Percentiles rank a stretch among this genome's conserved stretches.
Conservation (phyloP, 2,113 vertebrate species). For the Dendropsophus ebraccatus region DNA sequence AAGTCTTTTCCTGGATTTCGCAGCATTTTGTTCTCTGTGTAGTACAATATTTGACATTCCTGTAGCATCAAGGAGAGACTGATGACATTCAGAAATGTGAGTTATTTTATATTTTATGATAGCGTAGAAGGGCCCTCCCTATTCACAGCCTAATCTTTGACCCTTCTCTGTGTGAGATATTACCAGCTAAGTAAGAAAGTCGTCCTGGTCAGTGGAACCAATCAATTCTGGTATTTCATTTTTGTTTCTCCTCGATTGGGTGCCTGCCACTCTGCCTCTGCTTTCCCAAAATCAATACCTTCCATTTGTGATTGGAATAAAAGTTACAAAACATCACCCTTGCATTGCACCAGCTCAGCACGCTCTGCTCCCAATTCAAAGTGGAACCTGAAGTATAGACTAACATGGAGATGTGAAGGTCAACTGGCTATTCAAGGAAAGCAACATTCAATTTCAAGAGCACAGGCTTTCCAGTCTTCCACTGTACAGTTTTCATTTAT, state of each 20-base stretch:
- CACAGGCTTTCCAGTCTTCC: not conserved
- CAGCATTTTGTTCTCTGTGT: constrained; percentile 23
- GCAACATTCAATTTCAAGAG: constrained; percentile 21
- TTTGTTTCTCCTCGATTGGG: constrained; percentile 81
- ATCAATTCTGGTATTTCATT: constrained; percentile 92
- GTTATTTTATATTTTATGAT: constrained; percentile 68
- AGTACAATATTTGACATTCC: constrained; percentile 37
- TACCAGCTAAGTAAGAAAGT: constrained; percentile 79
- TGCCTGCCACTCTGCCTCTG: constrained; percentile 76
- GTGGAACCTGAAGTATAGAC: not conserved
- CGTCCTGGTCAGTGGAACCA: constrained; percentile 79
- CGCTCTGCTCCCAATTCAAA: not conserved
- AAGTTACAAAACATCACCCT: constrained; percentile 71
- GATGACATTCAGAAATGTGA: constrained; percentile 61
- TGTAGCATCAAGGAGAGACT: constrained; percentile 39
- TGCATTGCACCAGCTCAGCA: constrained; percentile 19
- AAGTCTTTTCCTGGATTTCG: constrained; percentile 32
- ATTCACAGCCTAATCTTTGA: constrained; percentile 66
- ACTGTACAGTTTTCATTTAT: not conserved
- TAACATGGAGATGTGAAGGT: not conserved
- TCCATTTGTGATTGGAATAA: constrained; percentile 78
- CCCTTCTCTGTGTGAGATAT: constrained; percentile 78
- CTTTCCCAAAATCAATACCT: constrained; percentile 81
- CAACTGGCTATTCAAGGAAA: not conserved
- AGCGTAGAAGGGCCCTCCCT: constrained; percentile 36